These are phyloP conservation scores for Bothrops alternatus DNA, from an alignment of 2,797 vertebrate species.

Conservation along the genomic window DNA sequence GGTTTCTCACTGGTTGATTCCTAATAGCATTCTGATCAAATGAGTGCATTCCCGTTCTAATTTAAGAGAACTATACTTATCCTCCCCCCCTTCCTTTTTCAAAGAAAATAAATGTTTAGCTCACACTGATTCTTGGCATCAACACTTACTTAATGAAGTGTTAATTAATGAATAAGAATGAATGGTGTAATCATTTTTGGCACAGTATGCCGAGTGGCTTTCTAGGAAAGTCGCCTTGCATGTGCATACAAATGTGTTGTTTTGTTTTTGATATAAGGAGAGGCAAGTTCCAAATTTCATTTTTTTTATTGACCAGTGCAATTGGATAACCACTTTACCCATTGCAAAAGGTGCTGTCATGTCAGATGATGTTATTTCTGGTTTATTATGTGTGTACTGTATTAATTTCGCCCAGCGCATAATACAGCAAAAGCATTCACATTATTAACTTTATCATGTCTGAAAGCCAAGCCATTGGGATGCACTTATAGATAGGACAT, in stretches of 20 bases:
- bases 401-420: not conserved
- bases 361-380: not conserved
- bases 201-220: conserved; percentile 2
- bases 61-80: not conserved
- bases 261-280: conserved; percentile 6
- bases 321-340: not conserved
- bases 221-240: not conserved
- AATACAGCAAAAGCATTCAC: not conserved
- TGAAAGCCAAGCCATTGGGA: not conserved
- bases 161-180: conserved; percentile 36
- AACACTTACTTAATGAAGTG: conserved; percentile 31
- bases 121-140: conserved; percentile 30
- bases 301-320: not conserved
- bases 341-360: not conserved
- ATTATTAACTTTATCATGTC: not conserved
- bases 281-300: not conserved
- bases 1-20: not conserved
- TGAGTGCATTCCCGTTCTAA: not conserved
- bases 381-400: not conserved
- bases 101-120: conserved; percentile 31
- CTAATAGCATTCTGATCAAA: not conserved
- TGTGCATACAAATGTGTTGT: conserved; percentile 9
- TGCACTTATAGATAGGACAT: not conserved
- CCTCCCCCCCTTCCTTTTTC: not conserved
- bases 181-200: conserved; percentile 18